Base-by-base conservation (phyloP, 2,797 vertebrate species). In the Acanthopagrus latus region DNA sequence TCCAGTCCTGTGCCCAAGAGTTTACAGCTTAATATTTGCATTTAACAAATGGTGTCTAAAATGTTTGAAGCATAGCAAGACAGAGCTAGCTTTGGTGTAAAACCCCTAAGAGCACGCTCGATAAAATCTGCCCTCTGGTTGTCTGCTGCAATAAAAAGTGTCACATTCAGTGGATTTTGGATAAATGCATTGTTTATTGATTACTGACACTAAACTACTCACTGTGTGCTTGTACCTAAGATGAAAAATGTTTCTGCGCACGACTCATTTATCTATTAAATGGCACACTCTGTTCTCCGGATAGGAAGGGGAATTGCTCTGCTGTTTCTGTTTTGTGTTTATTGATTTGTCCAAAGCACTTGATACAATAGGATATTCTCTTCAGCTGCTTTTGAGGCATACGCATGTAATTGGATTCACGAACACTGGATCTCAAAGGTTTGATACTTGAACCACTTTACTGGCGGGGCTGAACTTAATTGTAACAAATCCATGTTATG, bases 171-270 rank as follows among this genome's bases (percentile, higher is more conserved):
- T 77, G 63, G 29, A 70, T 82, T 86, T 82, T 76, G 43, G 70
- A 84, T 78, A 69, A 85, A 88, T 75, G 58, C 38, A 84, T 71
- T 72, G 47, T 79, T 80, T 80, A 89, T 86, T 78, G 86, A 88
- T 83, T 67, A 75, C 66, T 72, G 73, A 76, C 76, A 43, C 76
- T 58, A 70, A 87, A 84, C 62, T 73, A 81, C 72, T 71, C 47
- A 66, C 77, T 81, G 70, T 57, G 80, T 59, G 76, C 77, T 75
- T 76, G 71, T 71, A 78, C 44, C 27, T 14, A 41, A 64, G 76
- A 86, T 87, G 75, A 88, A 78, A 83, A 85, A 83, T 74, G 46
- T 68, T 68, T 71, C 71, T 1, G 29, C 75, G 52, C 60, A 13
- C 50, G 33, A 20, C 50, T 80, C 78, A 84, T 85, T 78, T 87